A percentile compares a stretch with the other conserved stretches of the same genome.
Evolutionary conservation across 2,888 invertebrate species (phyloP).

Genomic region (Panopea generosa): DNA sequence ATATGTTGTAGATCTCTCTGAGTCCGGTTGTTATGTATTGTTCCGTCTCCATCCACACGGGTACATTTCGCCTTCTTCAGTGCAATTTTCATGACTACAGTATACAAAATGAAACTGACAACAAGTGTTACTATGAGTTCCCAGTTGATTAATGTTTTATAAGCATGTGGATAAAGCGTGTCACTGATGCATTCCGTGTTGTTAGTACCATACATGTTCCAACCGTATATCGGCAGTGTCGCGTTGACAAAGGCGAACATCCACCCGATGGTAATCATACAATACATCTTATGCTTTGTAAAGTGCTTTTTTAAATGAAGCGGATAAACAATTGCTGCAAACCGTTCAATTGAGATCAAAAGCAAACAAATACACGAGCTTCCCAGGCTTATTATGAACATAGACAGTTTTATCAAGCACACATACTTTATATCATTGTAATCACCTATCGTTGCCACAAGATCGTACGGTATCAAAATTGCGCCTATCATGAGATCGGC

Average conservation of each 20-base stretch:
- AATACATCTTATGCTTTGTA: constrained; percentile 1
- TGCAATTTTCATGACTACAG: too few species aligned
- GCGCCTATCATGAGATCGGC: constrained; percentile 38
- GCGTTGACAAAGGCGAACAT: constrained; percentile 4
- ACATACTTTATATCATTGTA: constrained; percentile 29
- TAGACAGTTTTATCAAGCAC: constrained; percentile 36
- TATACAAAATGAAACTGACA: too few species aligned
- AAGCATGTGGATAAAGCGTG: not conserved
- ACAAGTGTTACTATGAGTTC: too few species aligned
- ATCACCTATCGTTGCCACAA: too few species aligned
- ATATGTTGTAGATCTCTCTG: constrained; percentile 22
- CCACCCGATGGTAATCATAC: constrained; percentile 35
- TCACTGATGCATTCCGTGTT: constrained; percentile 26
- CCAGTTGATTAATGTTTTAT: too few species aligned
- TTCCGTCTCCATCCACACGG: too few species aligned
- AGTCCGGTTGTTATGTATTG: too few species aligned
- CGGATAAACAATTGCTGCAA: constrained; percentile 30
- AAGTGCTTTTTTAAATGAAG: not conserved
- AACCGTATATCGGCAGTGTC: constrained; percentile 27
- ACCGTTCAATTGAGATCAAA: constrained; percentile 46
- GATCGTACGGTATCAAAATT: constrained; percentile 36
- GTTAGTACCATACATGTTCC: constrained; percentile 26
- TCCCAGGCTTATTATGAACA: constrained; percentile 42
- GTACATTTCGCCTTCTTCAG: too few species aligned
- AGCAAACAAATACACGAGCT: constrained; percentile 38